Base-by-base conservation (phyloP, 2,797 vertebrate genomes). In the Gadopsis marmoratus region DNA sequence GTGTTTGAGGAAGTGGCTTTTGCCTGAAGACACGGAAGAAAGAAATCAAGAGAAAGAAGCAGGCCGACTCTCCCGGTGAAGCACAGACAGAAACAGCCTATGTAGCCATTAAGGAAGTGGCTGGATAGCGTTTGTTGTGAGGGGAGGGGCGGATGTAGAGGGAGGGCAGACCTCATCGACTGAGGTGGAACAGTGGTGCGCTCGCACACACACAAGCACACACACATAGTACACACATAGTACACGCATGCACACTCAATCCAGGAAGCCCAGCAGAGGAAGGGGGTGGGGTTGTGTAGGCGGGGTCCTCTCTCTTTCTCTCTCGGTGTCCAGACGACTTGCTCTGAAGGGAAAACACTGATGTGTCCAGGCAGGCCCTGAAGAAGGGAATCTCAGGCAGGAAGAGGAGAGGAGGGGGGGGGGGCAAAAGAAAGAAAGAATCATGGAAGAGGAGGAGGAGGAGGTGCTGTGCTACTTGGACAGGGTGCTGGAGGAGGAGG, bases 371-470 rank as follows among this genome's bases (percentile, higher is more conserved):
- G 64, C 93, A 92, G 94, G 92, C 82, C 84, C 81, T 81, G 85
- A 87, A 79, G 71, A 85, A 75, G 77, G 81, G 74, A 77, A 71
- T 60, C 64, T 45, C 62, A 19, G 83, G 78, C 74, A 66, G 81
- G 71, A 77, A 87, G 78, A 80, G 86, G 64, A 82, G 53, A 83
- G 73, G 35, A 82, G 62, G 84, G 84, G 63, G 66, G 55, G 29
- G n/a, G 64, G 71, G 19, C 66, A 56, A 84, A 95, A 67, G 62
- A 70, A 29, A 54, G 64, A 73, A 21, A 69, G 59, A 83, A 95
- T 89, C 93, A 97, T 98, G 97, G 96, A 97, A 91, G 97, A 98
- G 86, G 98, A 97, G 89, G 97, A 98, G 91, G 97, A 99, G 92
- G 97, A 97, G 93, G 98, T 95, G 87, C 95, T 99, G 85, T 93